phyloP scores from a whole-genome alignment of 2,888 invertebrate genomes.

The Dynastes grantii region DNA sequence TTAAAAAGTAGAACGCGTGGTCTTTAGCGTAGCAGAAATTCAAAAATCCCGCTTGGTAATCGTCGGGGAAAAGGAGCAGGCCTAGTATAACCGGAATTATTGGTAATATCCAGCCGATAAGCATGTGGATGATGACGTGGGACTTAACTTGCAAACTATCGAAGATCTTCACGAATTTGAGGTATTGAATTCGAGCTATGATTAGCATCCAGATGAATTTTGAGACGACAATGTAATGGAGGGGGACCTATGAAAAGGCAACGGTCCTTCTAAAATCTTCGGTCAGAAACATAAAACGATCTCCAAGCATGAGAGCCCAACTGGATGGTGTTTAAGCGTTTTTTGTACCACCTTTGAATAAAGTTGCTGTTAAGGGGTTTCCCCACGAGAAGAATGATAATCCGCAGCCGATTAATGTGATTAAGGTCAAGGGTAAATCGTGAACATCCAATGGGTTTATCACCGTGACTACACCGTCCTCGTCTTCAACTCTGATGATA shows the following conservation, averaged over 20 bases:
- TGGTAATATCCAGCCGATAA: conserved; percentile 16
- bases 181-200: conserved; percentile 36
- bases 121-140: conserved; percentile 9
- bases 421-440: conserved; percentile 26
- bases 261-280: neutral
- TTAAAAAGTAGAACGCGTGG: conserved; percentile 28
- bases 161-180: conserved; percentile 41
- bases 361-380: conserved; percentile 8
- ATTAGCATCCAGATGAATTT: conserved; percentile 44
- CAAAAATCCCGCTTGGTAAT: conserved; percentile 37
- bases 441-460: conserved; percentile 7
- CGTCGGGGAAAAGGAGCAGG: conserved; percentile 27
- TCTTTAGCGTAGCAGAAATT: conserved; percentile 42
- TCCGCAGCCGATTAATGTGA: conserved; percentile 31
- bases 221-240: conserved; percentile 42
- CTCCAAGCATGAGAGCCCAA: conserved; percentile 39
- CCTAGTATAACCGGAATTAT: neutral
- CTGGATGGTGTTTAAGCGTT: neutral
- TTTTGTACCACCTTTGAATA: conserved; percentile 45
- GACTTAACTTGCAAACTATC: conserved; percentile 27
- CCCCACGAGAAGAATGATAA: conserved; percentile 21
- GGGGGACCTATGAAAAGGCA: conserved; percentile 38
- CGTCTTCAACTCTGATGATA: neutral
- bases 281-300: conserved; percentile 35
- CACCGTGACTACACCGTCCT: neutral